Evolutionary conservation across 2,888 invertebrate species (phyloP).

Genomic region (Apotomis turbidana): DNA sequence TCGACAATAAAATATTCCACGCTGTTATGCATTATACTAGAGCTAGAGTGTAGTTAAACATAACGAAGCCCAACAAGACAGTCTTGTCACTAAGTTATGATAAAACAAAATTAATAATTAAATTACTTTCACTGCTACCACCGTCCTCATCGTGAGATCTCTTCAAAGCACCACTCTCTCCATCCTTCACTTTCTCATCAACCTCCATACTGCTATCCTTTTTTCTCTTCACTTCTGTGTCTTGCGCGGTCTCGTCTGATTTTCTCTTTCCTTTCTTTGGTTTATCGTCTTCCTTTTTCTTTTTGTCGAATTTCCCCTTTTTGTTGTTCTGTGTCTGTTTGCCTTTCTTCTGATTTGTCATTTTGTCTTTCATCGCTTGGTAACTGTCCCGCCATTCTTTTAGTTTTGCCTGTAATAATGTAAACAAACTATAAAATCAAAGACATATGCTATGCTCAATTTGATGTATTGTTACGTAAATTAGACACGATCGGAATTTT

Average conservation of each 20-base stretch:
- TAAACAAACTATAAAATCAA: background rate
- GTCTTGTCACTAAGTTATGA: too few species aligned
- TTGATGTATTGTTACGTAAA: too few species aligned
- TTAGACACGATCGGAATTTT: too few species aligned
- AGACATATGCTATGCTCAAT: background rate
- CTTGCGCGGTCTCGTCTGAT: slow-evolving; percentile 53
- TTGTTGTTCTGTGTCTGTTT: slow-evolving; percentile 63
- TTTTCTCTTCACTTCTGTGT: slow-evolving; percentile 66
- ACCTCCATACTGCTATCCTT: slow-evolving; percentile 61
- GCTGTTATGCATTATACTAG: too few species aligned
- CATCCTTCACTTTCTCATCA: slow-evolving; percentile 54
- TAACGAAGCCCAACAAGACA: too few species aligned
- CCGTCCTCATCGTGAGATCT: slow-evolving; percentile 62
- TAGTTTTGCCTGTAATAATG: slow-evolving; percentile 59
- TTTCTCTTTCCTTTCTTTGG: slow-evolving; percentile 64
- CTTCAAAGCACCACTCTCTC: slow-evolving; percentile 61
- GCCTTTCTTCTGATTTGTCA: slow-evolving; percentile 68
- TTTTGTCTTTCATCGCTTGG: slow-evolving; percentile 75
- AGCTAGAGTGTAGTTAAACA: background rate
- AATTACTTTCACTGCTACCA: slow-evolving; percentile 48
- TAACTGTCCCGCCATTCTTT: slow-evolving; percentile 75
- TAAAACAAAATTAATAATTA: background rate
- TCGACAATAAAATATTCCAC: too few species aligned
- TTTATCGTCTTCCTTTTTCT: slow-evolving; percentile 58
- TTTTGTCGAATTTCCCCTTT: slow-evolving; percentile 66